Base-by-base conservation (phyloP, 2,797 vertebrate genomes). In the Distichodus sexfasciatus region DNA sequence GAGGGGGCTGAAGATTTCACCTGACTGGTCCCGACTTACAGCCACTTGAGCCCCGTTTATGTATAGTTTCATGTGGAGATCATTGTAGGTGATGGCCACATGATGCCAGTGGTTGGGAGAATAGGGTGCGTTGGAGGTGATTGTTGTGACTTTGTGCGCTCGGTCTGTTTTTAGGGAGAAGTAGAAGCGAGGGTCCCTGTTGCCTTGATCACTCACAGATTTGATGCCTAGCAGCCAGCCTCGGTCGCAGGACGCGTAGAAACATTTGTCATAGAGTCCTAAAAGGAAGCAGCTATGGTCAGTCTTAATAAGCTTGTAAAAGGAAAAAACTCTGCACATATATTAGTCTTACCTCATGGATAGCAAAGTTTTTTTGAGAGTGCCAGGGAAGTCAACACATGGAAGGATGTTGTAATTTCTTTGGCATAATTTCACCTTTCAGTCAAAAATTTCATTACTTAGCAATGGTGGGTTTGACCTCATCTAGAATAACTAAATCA, bases 221-320 rank as follows among this genome's bases (percentile, higher is more conserved):
- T 93, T 92, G 90, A 99, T 96, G 66, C 97, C 97, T 79, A 99
- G 89, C 81, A 95, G 87, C 97, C 97, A 99, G 84, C 97, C 97
- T 85, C 95, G 92, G 87, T 99, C 95, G 72, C 94, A 94, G 68
- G 95, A 96, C 76, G 94, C 94, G 76, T 96, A 97, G 91, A 96
- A 97, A 87, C 97, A 99, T 90, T 98, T 98, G 92, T 99, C 97
- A 82, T 96, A 98, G 21, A 98, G 90, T 78, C 96, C 97, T 99
- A 61, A 21, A 59, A 48, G 9, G 15, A 53, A 69, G 33, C n/a
- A 60, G 17, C 57, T 33, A 17, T 2, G 21, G 14, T 41, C 26
- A 26, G 28, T 19, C n/a, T 15, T 23, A 36, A 8, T 55, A n/a
- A n/a, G n/a, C n/a, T n/a, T n/a, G n/a, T n/a, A n/a, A n/a, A n/a